Conservation (phyloP, 2,113 vertebrate genomes). For the Onychostruthus taczanowskii region DNA sequence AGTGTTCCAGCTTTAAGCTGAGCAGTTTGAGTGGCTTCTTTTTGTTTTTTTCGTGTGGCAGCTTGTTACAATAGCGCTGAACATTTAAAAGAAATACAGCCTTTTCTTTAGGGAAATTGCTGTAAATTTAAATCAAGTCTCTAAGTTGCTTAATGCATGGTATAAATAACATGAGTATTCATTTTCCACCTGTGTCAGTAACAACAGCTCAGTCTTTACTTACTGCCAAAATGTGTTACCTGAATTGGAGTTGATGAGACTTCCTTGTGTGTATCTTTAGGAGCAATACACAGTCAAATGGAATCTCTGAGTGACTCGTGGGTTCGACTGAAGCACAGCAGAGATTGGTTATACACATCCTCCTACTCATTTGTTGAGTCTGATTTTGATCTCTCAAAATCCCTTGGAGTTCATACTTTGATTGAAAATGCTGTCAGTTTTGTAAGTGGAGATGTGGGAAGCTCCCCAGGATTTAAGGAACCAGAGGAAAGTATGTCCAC, state of each 20-base stretch:
- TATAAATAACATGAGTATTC: constrained; percentile 43
- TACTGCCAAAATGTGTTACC: not conserved
- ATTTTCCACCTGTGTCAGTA: constrained; percentile 64
- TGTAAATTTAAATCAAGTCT: constrained; percentile 45
- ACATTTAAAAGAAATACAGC: constrained; percentile 30
- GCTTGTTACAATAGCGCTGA: constrained; percentile 60
- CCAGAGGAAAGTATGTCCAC: constrained; percentile 95
- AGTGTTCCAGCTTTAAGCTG: constrained; percentile 58
- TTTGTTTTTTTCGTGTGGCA: constrained; percentile 59
- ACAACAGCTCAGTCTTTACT: constrained; percentile 15
- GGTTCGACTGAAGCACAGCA: constrained; percentile 84
- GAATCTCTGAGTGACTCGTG: constrained; percentile 90
- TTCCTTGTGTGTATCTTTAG: constrained; percentile 58
- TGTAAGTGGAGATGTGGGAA: constrained; percentile 91
- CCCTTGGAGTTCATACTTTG: constrained; percentile 86
- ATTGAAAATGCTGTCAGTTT: constrained; percentile 95
- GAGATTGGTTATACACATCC: constrained; percentile 81
- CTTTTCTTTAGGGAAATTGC: constrained; percentile 62
- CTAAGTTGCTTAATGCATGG: constrained; percentile 74
- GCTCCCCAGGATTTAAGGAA: constrained; percentile 90
- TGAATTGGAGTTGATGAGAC: constrained; percentile 3
- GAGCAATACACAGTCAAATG: constrained; percentile 65
- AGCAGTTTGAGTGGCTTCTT: constrained; percentile 71
- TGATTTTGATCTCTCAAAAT: constrained; percentile 85
- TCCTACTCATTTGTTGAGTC: constrained; percentile 84